Conservation (phyloP, 1,140 invertebrate species). For the Aplysia californica region DNA sequence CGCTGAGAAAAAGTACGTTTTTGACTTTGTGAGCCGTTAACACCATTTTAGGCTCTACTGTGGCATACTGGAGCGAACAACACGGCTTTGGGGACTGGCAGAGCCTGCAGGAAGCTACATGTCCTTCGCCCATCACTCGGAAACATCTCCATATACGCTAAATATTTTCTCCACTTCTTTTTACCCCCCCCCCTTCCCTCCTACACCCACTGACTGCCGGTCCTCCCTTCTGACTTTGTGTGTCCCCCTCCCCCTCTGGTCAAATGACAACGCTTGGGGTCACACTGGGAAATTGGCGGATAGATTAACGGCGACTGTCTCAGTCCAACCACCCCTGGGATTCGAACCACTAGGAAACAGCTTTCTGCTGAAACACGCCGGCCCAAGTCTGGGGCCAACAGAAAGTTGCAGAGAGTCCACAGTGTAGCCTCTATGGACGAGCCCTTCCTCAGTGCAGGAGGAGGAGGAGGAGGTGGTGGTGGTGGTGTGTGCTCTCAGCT, state of each 20-base stretch:
- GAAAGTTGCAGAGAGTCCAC: constrained; percentile 65
- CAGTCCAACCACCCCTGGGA: constrained; percentile 10
- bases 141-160: too few species aligned
- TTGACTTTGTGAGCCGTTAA: too few species aligned
- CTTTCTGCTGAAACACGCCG: constrained; percentile 20
- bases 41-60: too few species aligned
- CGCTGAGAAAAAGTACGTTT: too few species aligned
- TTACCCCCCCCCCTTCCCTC: not conserved
- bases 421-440: constrained; percentile 66
- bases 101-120: too few species aligned
- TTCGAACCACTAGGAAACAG: constrained; percentile 11
- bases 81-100: too few species aligned
- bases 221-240: not conserved
- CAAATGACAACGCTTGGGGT: not conserved
- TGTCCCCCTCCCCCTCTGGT: not conserved
- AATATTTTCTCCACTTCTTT: not conserved
- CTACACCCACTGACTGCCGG: not conserved
- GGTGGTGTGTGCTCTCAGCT: too few species aligned
- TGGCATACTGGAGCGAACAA: too few species aligned
- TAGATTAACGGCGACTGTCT: constrained; percentile 25
- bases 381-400: constrained; percentile 66
- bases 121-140: too few species aligned
- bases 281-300: too few species aligned
- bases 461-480: constrained; percentile 34
- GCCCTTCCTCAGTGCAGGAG: constrained; percentile 52